Evolutionary conservation across 2,797 vertebrate species (phyloP), one percentile per base, ranked within the genome.

Genomic region (Acanthornis magna): DNA sequence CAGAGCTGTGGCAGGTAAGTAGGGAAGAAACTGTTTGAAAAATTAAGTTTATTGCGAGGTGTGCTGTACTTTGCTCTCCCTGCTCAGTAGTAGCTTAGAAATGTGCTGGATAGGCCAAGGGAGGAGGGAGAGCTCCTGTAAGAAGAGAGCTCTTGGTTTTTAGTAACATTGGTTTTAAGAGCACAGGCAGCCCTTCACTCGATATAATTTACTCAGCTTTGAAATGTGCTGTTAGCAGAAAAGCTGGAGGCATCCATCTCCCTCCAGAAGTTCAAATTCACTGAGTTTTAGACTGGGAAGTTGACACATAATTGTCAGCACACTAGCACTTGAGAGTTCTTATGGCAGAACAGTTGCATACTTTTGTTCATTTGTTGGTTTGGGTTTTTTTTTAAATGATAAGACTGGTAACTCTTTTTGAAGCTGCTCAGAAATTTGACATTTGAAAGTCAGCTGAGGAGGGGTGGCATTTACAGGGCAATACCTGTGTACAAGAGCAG

Each of bases 401-500:
- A 45, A 74, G 58, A 48, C 17, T 3, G 1, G 4, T 25, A 32
- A 16, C n/a, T 68, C 0, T 19, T 76, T 70, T 36, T n/a, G 27
- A 83, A 10, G 27, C 48, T 62, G 45, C 60, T 87, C 43, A 14
- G 61, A 42, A 71, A 34, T 60, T 32, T 71, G 45, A 8, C 3
- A 1, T 61, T 42, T 53, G 8, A 7, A 34, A 76, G 38, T 21
- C 16, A 45, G 4, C 48, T 13, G 75, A 43, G 30, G 30, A 70
- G 29, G 25, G 34, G 5, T 30, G 42, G 48, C 8, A 1, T 25
- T 62, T 27, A 7, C 47, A 65, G 42, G 20, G 34, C 61, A 26
- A 2, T 1, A 5, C 15, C 1, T 1, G 5, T 14, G 32, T 9
- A 7, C 48, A 38, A 0, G 60, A 83, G 34, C 57, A 5, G 16